Percentiles rank a stretch among this genome's conserved stretches.
Evolutionary conservation across 30 jellyfish, hydroid and myxozoan species (phyloP).

Genomic region (Haliclystus octoradiatus): DNA sequence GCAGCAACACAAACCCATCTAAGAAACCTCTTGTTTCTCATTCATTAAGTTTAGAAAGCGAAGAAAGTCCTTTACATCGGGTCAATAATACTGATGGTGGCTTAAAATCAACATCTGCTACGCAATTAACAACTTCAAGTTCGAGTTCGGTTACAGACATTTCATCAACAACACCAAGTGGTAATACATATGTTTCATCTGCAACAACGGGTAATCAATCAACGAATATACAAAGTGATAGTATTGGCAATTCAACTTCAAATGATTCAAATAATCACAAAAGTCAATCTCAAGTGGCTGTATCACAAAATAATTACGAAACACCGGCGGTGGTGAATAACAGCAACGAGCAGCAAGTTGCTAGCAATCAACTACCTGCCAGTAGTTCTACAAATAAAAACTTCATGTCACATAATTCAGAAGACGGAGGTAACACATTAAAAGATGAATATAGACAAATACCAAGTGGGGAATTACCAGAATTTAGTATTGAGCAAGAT

Average conservation of each 20-base stretch:
- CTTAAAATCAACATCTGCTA: background rate
- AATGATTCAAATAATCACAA: background rate
- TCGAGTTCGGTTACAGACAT: background rate
- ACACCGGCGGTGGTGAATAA: background rate
- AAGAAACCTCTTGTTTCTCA: background rate
- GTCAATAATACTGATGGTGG: background rate
- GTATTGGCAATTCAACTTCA: background rate
- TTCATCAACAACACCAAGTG: background rate
- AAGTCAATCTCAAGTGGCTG: background rate
- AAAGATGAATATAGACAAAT: constrained; percentile 40
- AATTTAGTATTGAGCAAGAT: constrained; percentile 35
- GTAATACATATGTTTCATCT: background rate
- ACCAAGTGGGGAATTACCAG: constrained; percentile 19
- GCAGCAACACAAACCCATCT: background rate
- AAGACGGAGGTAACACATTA: constrained; percentile 7
- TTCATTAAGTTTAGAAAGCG: background rate
- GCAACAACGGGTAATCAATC: background rate
- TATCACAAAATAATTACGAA: background rate
- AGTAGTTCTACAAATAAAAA: background rate
- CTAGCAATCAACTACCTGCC: background rate
- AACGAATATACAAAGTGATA: background rate
- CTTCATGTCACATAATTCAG: background rate
- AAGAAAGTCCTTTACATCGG: background rate
- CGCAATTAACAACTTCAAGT: background rate
- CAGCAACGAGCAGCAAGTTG: background rate